Percentiles rank a stretch among this genome's conserved stretches.
Evolutionary conservation across 2,113 vertebrate species (phyloP).

Genomic region (Grantiella picta): DNA sequence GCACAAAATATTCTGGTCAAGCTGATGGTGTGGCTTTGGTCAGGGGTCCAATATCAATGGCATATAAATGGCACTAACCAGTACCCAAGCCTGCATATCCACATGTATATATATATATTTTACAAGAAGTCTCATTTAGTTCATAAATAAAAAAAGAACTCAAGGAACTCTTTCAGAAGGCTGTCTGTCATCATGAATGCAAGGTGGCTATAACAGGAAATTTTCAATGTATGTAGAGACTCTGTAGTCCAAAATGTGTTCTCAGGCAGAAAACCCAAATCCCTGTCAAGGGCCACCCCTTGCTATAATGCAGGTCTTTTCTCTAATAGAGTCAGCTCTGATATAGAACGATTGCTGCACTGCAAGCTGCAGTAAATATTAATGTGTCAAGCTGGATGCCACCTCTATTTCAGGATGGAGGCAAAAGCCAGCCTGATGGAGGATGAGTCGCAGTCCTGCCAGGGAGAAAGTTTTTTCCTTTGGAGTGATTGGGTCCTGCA

Average conservation of each 20-base stretch:
- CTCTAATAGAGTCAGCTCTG: conserved; percentile 29
- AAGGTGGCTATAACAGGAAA: not conserved
- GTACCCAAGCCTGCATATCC: not conserved
- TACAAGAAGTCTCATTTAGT: not conserved
- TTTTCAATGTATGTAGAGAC: not conserved
- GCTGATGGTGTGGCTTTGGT: not conserved
- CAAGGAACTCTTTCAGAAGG: not conserved
- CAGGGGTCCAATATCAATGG: not conserved
- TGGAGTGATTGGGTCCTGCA: not conserved
- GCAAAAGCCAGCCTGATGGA: not conserved
- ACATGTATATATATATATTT: not conserved
- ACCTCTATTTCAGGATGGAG: conserved; percentile 9
- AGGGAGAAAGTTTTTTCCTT: not conserved
- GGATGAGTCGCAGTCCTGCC: not conserved
- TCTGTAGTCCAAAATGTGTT: not conserved
- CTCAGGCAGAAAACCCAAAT: not conserved
- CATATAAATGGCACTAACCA: not conserved
- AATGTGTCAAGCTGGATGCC: not conserved
- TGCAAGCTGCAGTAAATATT: conserved; percentile 59
- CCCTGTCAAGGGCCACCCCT: conserved; percentile 8
- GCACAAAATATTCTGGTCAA: not conserved
- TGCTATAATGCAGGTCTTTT: conserved; percentile 40
- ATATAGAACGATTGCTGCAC: conserved; percentile 8
- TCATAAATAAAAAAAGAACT: not conserved
- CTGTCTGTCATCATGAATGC: conserved; percentile 29